Conservation (phyloP, 2,797 vertebrate genomes). For the Centropyge bicolor region DNA sequence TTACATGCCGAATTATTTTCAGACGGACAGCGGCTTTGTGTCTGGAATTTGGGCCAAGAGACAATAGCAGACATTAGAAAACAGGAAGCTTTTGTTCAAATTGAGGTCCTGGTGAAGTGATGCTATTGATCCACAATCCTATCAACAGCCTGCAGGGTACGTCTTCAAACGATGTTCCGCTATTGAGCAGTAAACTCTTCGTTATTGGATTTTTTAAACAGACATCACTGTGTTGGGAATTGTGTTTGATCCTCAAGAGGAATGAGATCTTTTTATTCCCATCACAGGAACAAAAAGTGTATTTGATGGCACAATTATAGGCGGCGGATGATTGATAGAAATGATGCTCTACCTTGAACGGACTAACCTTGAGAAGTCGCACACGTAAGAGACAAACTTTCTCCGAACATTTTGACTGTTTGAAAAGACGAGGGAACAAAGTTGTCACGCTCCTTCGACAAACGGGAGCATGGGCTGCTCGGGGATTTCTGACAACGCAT, state of each 20-base stretch:
- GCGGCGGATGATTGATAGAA: not conserved
- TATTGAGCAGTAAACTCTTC: not conserved
- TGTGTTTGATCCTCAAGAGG: not conserved
- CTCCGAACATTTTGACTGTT: conserved; percentile 30
- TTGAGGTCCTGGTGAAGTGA: not conserved
- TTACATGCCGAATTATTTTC: conserved; percentile 33
- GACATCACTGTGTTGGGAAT: not conserved
- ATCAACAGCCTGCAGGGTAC: not conserved
- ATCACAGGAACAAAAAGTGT: not conserved
- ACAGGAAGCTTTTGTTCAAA: conserved; percentile 16
- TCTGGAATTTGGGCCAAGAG: conserved; percentile 18
- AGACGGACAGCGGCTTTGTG: not conserved
- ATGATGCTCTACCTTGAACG: not conserved
- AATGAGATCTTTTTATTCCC: conserved; percentile 17
- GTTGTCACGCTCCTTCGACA: conserved; percentile 34
- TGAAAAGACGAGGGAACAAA: conserved; percentile 32
- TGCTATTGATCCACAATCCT: conserved; percentile 23
- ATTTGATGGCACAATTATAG: conserved; percentile 1
- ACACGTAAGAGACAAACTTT: conserved; percentile 19
- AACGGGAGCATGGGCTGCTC: conserved; percentile 40
- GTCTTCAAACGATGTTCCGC: not conserved
- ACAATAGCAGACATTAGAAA: conserved; percentile 19
- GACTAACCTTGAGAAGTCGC: conserved; percentile 18
- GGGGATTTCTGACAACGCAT: conserved; percentile 67
- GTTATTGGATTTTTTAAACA: conserved; percentile 19